Percentiles rank a stretch among this genome's conserved stretches.
These are phyloP conservation scores for Chromobotia macracanthus DNA, from an alignment of 2,797 vertebrate genomes.

Conservation along the genomic window DNA sequence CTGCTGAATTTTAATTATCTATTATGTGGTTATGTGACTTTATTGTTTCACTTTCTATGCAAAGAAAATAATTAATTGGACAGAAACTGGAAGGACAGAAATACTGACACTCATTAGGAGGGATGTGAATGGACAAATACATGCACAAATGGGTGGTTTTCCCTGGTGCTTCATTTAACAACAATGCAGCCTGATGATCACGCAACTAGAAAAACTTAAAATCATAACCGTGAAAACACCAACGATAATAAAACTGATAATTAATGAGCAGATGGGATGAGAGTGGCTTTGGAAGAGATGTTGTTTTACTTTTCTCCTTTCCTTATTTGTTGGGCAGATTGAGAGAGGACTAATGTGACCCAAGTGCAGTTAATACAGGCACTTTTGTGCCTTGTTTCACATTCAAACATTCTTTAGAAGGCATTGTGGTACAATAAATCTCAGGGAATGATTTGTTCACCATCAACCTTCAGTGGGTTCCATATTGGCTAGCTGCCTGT, in stretches of 20 bases:
- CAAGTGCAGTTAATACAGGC: constrained; percentile 69
- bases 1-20: constrained; percentile 99
- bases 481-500: constrained; percentile 38
- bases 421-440: too few relatives aligned
- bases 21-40: constrained; percentile 87
- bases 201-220: constrained; percentile 66
- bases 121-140: constrained; percentile 88
- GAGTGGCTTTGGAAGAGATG: constrained; percentile 78
- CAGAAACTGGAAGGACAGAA: constrained; percentile 96
- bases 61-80: constrained; percentile 99
- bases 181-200: constrained; percentile 74
- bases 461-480: too few relatives aligned
- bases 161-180: constrained; percentile 72
- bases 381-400: constrained; percentile 76
- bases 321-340: constrained; percentile 80
- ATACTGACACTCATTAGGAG: constrained; percentile 96
- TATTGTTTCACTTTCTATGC: constrained; percentile 97
- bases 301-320: constrained; percentile 75
- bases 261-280: constrained; percentile 83
- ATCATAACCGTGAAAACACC: constrained; percentile 75
- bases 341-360: constrained; percentile 80
- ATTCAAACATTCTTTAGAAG: constrained; percentile 41
- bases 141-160: constrained; percentile 81
- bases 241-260: constrained; percentile 77
- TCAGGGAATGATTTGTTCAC: too few relatives aligned